phyloP scores from a whole-genome alignment of 2,113 vertebrate genomes.

The Shinisaurus crocodilurus region DNA sequence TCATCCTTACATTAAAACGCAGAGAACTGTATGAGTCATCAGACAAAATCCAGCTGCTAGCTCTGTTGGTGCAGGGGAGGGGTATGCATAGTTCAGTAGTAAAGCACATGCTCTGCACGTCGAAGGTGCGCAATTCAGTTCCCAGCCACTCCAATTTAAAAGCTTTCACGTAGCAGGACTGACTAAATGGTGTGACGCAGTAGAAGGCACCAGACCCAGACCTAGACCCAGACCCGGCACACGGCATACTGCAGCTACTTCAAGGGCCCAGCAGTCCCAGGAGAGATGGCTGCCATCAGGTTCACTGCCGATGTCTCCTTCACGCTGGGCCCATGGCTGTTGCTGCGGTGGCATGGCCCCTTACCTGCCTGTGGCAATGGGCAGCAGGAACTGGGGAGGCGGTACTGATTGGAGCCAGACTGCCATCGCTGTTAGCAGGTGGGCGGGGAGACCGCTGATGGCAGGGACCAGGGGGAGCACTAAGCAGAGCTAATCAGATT shows the following conservation, averaged over 20 bases:
- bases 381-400: background rate
- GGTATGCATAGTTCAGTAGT: background rate
- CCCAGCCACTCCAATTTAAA: background rate
- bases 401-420: background rate
- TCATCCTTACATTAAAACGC: background rate
- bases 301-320: background rate
- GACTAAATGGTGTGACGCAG: too few species aligned
- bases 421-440: too few species aligned
- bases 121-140: background rate
- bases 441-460: too few species aligned
- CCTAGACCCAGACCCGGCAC: too few species aligned
- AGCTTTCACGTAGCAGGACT: background rate
- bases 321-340: too few species aligned
- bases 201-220: background rate
- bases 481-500: background rate
- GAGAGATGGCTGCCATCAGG: background rate
- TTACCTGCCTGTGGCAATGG: background rate
- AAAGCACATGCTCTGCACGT: background rate
- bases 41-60: background rate
- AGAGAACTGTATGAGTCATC: conserved; percentile 12
- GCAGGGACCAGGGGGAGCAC: too few species aligned
- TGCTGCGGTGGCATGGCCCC: too few species aligned
- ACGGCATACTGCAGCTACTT: too few species aligned
- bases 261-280: too few species aligned
- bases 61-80: background rate